Conservation (phyloP, 2,113 vertebrate species). For the Hymenochirus boettgeri region DNA sequence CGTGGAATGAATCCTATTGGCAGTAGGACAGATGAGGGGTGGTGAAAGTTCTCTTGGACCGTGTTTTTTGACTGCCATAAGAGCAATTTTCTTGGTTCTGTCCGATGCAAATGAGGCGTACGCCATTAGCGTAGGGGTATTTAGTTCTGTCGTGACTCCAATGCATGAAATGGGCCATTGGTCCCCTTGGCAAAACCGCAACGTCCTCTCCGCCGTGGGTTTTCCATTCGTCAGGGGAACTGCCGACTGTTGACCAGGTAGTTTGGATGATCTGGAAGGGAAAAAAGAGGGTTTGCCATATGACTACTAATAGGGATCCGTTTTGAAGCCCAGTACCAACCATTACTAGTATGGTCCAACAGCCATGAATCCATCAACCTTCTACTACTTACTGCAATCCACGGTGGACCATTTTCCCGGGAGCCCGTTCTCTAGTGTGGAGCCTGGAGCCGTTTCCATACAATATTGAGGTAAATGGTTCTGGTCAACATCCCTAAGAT, state of each 20-base stretch:
- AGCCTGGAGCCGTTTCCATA: constrained; percentile 93
- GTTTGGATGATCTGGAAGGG: constrained; percentile 67
- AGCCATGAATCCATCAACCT: neutral
- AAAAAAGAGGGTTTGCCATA: neutral
- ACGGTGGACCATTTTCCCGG: constrained; percentile 81
- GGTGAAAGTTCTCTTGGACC: neutral
- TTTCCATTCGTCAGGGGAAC: constrained; percentile 83
- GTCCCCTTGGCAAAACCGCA: constrained; percentile 85
- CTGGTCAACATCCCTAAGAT: constrained; percentile 85
- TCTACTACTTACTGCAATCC: constrained; percentile 69
- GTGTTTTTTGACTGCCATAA: accelerated
- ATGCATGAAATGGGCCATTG: constrained; percentile 89
- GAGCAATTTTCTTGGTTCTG: constrained; percentile 72
- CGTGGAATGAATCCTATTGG: constrained; percentile 50
- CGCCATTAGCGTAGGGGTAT: constrained; percentile 93
- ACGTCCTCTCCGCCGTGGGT: constrained; percentile 93
- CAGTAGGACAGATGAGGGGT: constrained; percentile 35
- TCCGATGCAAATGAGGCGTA: constrained; percentile 88
- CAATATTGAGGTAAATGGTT: constrained; percentile 88
- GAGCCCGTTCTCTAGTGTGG: constrained; percentile 66
- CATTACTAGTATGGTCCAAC: too few species aligned
- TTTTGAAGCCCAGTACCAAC: too few species aligned
- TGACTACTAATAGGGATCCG: too few species aligned
- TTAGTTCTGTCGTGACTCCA: constrained; percentile 92
- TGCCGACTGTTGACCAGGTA: constrained; percentile 86